These are phyloP conservation scores for Pristionchus mayeri DNA, from an alignment of 2,888 invertebrate genomes.

Conservation along the genomic window DNA sequence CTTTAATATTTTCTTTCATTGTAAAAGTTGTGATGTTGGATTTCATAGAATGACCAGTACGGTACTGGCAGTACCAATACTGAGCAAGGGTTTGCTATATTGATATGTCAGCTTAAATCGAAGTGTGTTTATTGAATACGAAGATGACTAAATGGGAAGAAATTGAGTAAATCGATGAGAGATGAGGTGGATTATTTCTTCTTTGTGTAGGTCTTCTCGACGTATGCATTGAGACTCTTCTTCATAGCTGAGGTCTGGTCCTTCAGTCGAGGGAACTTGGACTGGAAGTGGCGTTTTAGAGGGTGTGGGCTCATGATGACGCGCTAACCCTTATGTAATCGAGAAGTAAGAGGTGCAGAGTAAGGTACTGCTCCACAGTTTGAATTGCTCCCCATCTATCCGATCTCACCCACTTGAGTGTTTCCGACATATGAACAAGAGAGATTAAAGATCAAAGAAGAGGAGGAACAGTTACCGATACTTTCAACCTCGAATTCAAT, in stretches of 20 bases:
- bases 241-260: neutral
- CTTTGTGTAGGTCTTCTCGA: neutral
- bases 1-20: too few relatives aligned
- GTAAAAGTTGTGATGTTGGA: too few relatives aligned
- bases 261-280: slow-evolving; percentile 23
- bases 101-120: too few relatives aligned
- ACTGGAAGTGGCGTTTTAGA: neutral
- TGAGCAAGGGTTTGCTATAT: too few relatives aligned
- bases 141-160: slow-evolving; percentile 24
- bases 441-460: slow-evolving; percentile 2
- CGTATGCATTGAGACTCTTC: neutral
- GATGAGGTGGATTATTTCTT: neutral
- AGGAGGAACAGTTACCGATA: neutral
- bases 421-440: neutral
- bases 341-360: slow-evolving; percentile 10
- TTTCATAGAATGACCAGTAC: too few relatives aligned
- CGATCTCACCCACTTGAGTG: neutral
- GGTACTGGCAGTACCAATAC: too few relatives aligned
- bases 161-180: neutral
- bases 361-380: slow-evolving; percentile 25
- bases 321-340: neutral
- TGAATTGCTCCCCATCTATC: slow-evolving; percentile 29
- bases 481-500: neutral
- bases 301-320: neutral
- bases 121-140: slow-evolving; percentile 10